Evolutionary conservation across 2,113 vertebrate species (phyloP).

Genomic region (Xiphorhynchus elegans): DNA sequence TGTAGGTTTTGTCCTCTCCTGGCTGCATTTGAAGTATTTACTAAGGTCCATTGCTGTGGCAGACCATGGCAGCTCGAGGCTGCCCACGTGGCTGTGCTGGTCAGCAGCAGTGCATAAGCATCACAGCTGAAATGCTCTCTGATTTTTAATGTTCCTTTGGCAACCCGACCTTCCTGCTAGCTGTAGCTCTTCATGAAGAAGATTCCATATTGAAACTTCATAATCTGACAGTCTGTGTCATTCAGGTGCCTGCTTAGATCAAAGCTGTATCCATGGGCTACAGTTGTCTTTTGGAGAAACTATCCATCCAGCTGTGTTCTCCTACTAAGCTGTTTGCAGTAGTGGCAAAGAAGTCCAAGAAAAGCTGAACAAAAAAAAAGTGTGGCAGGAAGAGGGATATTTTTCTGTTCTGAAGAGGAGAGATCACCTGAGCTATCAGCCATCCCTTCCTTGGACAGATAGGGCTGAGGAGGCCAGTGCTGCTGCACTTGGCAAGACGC

Average conservation of each 20-base stretch:
- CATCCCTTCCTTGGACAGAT: not conserved
- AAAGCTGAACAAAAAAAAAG: not conserved
- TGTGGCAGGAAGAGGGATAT: not conserved
- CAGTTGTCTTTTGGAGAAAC: not conserved
- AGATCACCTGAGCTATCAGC: not conserved
- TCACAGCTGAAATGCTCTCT: not conserved
- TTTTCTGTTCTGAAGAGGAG: not conserved
- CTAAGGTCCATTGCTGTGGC: not conserved
- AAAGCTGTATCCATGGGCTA: accelerated
- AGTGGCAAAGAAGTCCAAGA: not conserved
- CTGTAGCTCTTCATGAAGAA: not conserved
- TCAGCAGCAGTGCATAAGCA: not conserved
- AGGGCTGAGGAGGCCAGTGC: not conserved
- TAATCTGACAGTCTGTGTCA: not conserved
- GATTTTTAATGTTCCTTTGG: not conserved
- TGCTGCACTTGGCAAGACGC: not conserved
- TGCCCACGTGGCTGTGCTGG: not conserved
- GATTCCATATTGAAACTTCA: not conserved
- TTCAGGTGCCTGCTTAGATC: not conserved
- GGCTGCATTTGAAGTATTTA: not conserved
- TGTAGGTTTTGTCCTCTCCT: not conserved
- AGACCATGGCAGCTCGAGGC: not conserved
- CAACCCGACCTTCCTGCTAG: not conserved
- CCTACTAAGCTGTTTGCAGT: not conserved
- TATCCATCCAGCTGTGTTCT: not conserved